Evolutionary conservation across 2,113 vertebrate genomes (phyloP).

Genomic region (Tragelaphus imberbis): DNA sequence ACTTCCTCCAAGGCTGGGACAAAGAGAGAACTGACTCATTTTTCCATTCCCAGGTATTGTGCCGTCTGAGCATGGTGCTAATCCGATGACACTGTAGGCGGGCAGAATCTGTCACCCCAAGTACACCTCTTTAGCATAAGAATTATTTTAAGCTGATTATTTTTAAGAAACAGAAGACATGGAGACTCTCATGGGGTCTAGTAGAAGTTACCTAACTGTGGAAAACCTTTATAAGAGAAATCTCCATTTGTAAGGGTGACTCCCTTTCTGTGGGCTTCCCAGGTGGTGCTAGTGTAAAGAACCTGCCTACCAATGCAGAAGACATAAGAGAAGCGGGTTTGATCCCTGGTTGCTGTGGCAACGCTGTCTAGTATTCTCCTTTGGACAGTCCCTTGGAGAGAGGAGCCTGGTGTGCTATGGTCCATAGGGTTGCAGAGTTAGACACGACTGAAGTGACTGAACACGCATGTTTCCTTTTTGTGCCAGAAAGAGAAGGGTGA

Average conservation of each 20-base stretch:
- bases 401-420: not conserved
- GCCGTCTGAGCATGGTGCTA: not conserved
- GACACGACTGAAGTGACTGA: not conserved
- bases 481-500: not conserved
- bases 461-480: not conserved
- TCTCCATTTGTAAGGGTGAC: not conserved
- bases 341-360: not conserved
- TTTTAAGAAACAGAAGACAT: not conserved
- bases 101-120: not conserved
- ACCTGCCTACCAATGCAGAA: not conserved
- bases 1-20: not conserved
- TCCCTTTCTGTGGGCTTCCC: not conserved
- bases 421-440: not conserved
- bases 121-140: not conserved
- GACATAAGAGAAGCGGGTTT: accelerated
- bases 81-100: not conserved
- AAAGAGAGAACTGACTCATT: not conserved
- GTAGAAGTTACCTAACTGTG: not conserved
- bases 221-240: not conserved
- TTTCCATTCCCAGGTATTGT: not conserved
- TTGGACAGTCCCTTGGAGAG: not conserved
- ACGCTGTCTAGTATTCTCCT: not conserved
- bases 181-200: not conserved
- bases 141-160: not conserved
- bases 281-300: not conserved